Evolutionary conservation across 1,140 invertebrate genomes (phyloP).

Genomic region (Ericerus pela): DNA sequence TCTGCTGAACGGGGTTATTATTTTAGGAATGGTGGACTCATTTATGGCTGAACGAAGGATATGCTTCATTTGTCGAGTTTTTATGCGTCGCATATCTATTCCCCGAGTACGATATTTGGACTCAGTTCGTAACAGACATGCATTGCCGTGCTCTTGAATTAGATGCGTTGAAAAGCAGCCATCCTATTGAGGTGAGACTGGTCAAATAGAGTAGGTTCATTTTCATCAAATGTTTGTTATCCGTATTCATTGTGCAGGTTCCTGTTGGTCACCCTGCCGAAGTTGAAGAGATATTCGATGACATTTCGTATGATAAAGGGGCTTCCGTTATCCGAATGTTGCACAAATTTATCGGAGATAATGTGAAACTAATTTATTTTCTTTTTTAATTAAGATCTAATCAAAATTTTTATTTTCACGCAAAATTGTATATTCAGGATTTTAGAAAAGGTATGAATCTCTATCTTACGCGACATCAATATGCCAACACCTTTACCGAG

Average conservation of each 20-base stretch:
- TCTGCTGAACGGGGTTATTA: no score
- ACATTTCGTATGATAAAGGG: constrained; percentile 88
- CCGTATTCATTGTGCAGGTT: constrained; percentile 29
- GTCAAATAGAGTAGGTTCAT: background rate
- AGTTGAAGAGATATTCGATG: constrained; percentile 90
- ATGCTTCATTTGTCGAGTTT: constrained; percentile 78
- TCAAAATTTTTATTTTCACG: background rate
- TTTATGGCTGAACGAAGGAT: constrained; percentile 70
- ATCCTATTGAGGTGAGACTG: constrained; percentile 60
- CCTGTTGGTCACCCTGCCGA: constrained; percentile 76
- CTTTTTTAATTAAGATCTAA: background rate
- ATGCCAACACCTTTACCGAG: constrained; percentile 81
- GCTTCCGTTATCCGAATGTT: constrained; percentile 93
- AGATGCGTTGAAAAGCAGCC: constrained; percentile 78
- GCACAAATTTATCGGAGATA: constrained; percentile 85
- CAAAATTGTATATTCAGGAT: constrained; percentile 36
- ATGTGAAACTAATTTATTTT: constrained; percentile 29
- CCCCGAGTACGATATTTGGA: constrained; percentile 87
- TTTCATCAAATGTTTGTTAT: background rate
- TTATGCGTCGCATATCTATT: constrained; percentile 75
- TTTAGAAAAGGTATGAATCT: constrained; percentile 90
- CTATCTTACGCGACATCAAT: constrained; percentile 78
- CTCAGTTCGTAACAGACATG: constrained; percentile 74
- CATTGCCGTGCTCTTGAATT: constrained; percentile 67
- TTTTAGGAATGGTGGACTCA: constrained; percentile 40